These are phyloP conservation scores for Brachionus manjavacas DNA, from an alignment of 1,140 invertebrate species.

Conservation along the genomic window DNA sequence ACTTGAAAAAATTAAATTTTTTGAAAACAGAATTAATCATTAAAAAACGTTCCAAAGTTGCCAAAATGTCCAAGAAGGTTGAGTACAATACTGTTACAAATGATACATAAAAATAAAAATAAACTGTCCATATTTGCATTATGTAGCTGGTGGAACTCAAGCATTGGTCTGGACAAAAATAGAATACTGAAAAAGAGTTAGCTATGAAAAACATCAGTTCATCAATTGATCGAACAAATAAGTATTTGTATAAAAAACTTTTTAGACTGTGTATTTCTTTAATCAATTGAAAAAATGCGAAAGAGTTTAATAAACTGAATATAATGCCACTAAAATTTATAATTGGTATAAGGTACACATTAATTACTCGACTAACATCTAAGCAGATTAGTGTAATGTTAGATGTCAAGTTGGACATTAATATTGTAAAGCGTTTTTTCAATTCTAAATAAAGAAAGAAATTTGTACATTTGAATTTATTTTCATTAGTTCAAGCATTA, in stretches of 20 bases:
- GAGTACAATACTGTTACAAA: neutral
- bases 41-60: neutral
- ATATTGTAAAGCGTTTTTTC: neutral
- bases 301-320: neutral
- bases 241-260: neutral
- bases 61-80: neutral
- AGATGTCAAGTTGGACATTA: neutral
- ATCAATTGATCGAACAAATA: neutral
- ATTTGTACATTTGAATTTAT: no score
- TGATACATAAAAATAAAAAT: neutral
- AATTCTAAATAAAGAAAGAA: neutral
- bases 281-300: neutral
- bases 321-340: neutral
- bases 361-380: neutral
- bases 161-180: neutral
- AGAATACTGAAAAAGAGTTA: neutral
- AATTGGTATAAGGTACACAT: neutral
- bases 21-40: neutral
- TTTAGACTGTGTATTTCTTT: neutral
- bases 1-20: neutral
- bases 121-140: conserved; percentile 15
- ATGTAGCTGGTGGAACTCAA: neutral
- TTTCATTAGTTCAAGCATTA: no score
- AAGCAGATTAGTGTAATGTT: neutral
- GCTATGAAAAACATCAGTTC: neutral